Evolutionary conservation across 2,888 invertebrate species (phyloP), one percentile per base, ranked within the genome.

Genomic region (Cheilosia variabilis): DNA sequence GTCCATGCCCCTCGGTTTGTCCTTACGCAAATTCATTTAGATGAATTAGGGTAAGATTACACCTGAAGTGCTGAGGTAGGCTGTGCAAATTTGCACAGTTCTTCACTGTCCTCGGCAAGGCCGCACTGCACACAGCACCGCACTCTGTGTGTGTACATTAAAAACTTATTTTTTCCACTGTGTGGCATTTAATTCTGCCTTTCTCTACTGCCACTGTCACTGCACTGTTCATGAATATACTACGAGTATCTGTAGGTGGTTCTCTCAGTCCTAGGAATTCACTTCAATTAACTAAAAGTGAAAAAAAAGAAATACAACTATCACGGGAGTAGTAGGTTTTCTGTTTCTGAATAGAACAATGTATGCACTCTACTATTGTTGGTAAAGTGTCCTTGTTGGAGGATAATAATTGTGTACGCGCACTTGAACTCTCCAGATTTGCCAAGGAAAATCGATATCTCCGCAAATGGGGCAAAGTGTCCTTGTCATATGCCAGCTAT

Each of bases 261-360:
- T 24, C 45, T 75, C 53, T 71, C 22, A 43, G 65, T 37, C 19
- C 37, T 71, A 52, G 60, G 31, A 76, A 53, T 82, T 66, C 66
- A 62, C 77, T 72, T 72, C 77, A 82, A 82, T 82, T 82, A 82
- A 53, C 76, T 71, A 43, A 63, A 76, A 63, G 55, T 76, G 65
- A 60, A 62, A 71, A 34, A 53, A 19, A 10, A 62, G 65, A 34
- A 53, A 9, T 9, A 47, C 15, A 81, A 72, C 71, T 77, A 66
- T 55, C 60, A 47, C 43, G 50, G 53, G 63, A 66, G 43, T 63
- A 27, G 55, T 17, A 9, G 31, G 31, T 63, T 45, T 43, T 58
- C 58, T 27, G 15, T 13, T 13, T 24, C 17, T 2, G 27, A 24
- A 57, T 57, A 27, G 17, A 52, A 37, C 53, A 53, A 66, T 72